Evolutionary conservation across 2,888 invertebrate genomes (phyloP), one percentile per base, ranked within the genome.

Genomic region (Silvanus unidentatus): DNA sequence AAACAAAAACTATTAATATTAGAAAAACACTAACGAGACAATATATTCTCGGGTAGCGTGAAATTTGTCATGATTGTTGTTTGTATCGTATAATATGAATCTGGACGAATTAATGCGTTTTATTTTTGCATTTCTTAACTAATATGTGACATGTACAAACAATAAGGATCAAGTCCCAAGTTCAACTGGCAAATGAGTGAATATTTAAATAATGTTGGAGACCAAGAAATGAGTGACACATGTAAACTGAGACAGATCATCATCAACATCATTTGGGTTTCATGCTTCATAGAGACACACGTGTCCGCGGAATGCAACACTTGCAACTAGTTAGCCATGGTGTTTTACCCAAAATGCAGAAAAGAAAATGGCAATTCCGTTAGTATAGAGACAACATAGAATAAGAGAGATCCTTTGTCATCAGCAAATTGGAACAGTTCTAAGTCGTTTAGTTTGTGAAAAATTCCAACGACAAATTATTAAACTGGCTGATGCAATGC

Each of bases 181-280:
- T 37, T 37, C 37, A 37, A 37, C 60, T 62, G 54, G 59, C 61
- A 58, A 65, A 63, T 64, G 64, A 58, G 49, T 48, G 52, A 60
- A 53, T 51, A 52, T 57, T 58, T 54, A 54, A 58, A 50, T 57
- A 55, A 55, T 57, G 55, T 54, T 53, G 57, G 53, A 58, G 53
- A 62, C 64, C 58, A 55, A 59, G 54, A 58, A 68, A 69, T 70
- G 70, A 71, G 62, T 71, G 71, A 70, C 71, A 71, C 63, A 67
- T 71, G 71, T 69, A 70, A 68, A 65, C 52, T 54, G 64, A 66
- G 65, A 65, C 65, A 60, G 63, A 55, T 65, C 63, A 58, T 68
- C 54, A 49, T 59, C 63, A n/a, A n/a, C n/a, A 58, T 68, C 55
- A 49, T 59, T 68, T 66, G 64, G 60, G 63, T 66, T 62, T 58